Base-by-base conservation (phyloP, 1,140 invertebrate genomes). In the Homalodisca vitripennis region DNA sequence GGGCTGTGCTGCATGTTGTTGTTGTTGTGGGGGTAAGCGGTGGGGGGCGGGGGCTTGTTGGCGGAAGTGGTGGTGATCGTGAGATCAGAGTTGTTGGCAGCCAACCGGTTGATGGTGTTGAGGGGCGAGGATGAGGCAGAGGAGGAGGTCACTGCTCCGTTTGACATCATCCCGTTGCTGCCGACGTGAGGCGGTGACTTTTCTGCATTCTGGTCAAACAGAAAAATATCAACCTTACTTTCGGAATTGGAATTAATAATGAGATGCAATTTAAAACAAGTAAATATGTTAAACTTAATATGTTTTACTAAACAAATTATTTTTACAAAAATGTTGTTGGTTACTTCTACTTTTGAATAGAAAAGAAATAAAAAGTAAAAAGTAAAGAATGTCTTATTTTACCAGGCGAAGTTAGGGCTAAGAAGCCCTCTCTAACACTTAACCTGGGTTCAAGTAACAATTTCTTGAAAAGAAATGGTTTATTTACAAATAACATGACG, bases 41-140 rank as follows among this genome's bases (percentile, higher is more conserved):
- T 10, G 13, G 31, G 65, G 31, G 41, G 70, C 57, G 66, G 48
- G 29, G 67, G 41, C 3, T 57, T 66, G n/a, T 51, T 51, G 2
- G 66, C 22, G 22, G 71, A 82, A 41, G 88, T 88, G 55, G 90
- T 90, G 62, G 89, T 91, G 75, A 93, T 91, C 32, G 89, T 91
- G 51, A 92, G 85, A 80, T 92, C 91, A 22, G 89, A 88, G 75
- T 91, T 91, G 67, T 84, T 88, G 51, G 88, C 84, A 57, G 88
- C 86, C 70, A 91, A 82, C 82, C 90, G 86, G 77, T 84, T 86
- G 47, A 87, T 82, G 67, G 77, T 80, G 72, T 77, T 80, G 68
- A 82, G 78, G 70, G 83, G 79, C 34, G 80, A 83, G 31, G 77
- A 72, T 17, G 73, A 69, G 14, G 66, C 30, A n/a, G 67, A 62